Percentiles rank a stretch among this genome's conserved stretches.
Evolutionary conservation across 2,888 invertebrate species (phyloP).

Genomic region (Phortica okadai): DNA sequence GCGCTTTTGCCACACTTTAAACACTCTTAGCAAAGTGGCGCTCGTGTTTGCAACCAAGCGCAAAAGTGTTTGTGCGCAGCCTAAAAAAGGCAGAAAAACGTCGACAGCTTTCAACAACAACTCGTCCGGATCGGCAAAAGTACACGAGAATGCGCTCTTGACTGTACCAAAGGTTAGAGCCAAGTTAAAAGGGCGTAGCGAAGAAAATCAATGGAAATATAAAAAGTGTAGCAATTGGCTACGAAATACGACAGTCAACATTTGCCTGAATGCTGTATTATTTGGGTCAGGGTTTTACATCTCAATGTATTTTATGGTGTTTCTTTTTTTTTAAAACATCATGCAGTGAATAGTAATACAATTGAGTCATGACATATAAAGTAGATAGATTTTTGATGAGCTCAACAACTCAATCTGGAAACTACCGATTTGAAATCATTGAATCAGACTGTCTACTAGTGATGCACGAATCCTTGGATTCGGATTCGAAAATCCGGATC

Average conservation of each 20-base stretch:
- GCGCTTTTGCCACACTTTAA: constrained; percentile 23
- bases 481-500: too few species aligned
- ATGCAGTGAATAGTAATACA: too few species aligned
- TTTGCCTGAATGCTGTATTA: constrained; percentile 33
- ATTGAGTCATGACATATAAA: too few species aligned
- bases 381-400: too few species aligned
- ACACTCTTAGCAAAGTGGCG: constrained; percentile 60
- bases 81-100: constrained; percentile 37
- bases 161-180: background rate
- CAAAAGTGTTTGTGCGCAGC: constrained; percentile 62
- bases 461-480: too few species aligned
- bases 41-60: constrained; percentile 65
- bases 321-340: background rate
- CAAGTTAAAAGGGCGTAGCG: background rate
- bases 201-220: background rate
- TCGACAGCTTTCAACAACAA: constrained; percentile 35
- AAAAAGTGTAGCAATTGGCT: background rate
- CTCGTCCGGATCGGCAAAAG: background rate
- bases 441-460: too few species aligned
- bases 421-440: too few species aligned
- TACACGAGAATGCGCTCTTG: background rate
- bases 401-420: too few species aligned
- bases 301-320: background rate
- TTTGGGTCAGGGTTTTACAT: constrained; percentile 62
- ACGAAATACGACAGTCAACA: background rate